Conservation (phyloP, 2,113 vertebrate genomes). For the Centropus bengalensis region DNA sequence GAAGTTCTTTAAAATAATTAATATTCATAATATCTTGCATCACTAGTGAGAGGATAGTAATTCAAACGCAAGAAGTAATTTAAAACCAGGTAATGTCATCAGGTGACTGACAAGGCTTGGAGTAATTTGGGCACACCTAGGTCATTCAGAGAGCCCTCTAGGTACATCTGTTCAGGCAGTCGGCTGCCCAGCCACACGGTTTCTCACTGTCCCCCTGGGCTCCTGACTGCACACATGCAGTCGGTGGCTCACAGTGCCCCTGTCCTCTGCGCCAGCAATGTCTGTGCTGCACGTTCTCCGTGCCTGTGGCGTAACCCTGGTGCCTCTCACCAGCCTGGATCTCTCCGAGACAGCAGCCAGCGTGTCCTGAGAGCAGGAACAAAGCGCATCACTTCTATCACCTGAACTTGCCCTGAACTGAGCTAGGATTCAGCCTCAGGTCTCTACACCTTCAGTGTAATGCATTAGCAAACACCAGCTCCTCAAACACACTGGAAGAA, state of each 20-base stretch:
- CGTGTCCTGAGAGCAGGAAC: too few relatives aligned
- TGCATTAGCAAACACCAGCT: background rate
- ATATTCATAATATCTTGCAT: background rate
- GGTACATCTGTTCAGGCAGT: background rate
- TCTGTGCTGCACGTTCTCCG: accelerated
- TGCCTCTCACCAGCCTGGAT: background rate
- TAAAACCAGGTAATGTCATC: background rate
- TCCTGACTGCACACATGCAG: accelerated
- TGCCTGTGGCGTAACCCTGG: too few relatives aligned
- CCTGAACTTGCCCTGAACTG: background rate
- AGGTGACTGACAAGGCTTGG: too few relatives aligned
- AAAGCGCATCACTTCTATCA: background rate
- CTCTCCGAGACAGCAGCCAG: background rate
- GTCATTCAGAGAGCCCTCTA: too few relatives aligned
- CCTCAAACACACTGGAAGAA: background rate
- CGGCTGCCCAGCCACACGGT: background rate
- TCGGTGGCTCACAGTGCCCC: background rate
- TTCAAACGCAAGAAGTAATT: background rate
- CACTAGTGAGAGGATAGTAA: background rate
- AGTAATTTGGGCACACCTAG: background rate
- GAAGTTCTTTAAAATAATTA: background rate
- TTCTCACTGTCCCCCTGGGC: background rate
- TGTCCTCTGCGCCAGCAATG: background rate
- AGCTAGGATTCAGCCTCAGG: background rate
- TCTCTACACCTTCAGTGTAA: background rate